Conservation (phyloP, 2,888 invertebrate genomes). For the Lithophane semibrunnea region DNA sequence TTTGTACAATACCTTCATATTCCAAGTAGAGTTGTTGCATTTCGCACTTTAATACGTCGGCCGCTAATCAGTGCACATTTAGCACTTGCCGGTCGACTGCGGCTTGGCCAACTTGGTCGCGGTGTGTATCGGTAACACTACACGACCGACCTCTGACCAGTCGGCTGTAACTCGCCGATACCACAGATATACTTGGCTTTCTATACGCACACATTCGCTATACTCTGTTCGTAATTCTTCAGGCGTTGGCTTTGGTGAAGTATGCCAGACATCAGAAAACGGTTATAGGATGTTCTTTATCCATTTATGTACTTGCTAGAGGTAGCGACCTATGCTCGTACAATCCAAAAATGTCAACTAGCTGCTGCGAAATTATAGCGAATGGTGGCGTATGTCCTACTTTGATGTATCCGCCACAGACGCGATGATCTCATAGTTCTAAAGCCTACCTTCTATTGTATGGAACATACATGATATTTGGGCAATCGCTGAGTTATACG, state of each 20-base stretch:
- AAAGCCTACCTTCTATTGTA: constrained; percentile 34
- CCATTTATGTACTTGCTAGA: not conserved
- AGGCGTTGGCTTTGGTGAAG: not conserved
- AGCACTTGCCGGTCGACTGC: constrained; percentile 68
- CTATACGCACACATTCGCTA: constrained; percentile 13
- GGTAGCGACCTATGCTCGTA: not conserved
- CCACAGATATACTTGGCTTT: constrained; percentile 39
- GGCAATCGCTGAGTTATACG: constrained; percentile 11
- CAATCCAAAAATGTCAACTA: constrained; percentile 19
- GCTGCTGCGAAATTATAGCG: constrained; percentile 27
- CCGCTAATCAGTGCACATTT: constrained; percentile 72
- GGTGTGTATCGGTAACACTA: constrained; percentile 62
- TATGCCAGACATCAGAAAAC: not conserved
- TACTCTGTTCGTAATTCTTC: constrained; percentile 2
- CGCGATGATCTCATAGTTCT: constrained; percentile 42
- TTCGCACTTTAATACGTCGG: constrained; percentile 56
- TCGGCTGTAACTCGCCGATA: constrained; percentile 60
- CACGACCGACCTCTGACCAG: constrained; percentile 52
- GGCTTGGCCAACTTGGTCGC: constrained; percentile 62
- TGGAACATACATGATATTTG: constrained; percentile 14
- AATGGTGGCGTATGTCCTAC: constrained; percentile 32
- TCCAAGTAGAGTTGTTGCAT: constrained; percentile 30
- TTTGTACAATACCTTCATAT: constrained; percentile 20
- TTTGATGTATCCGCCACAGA: constrained; percentile 22
- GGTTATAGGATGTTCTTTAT: not conserved